Base-by-base conservation (phyloP, 37 sponge, comb jelly and placozoan genomes). In the Corticium candelabrum region DNA sequence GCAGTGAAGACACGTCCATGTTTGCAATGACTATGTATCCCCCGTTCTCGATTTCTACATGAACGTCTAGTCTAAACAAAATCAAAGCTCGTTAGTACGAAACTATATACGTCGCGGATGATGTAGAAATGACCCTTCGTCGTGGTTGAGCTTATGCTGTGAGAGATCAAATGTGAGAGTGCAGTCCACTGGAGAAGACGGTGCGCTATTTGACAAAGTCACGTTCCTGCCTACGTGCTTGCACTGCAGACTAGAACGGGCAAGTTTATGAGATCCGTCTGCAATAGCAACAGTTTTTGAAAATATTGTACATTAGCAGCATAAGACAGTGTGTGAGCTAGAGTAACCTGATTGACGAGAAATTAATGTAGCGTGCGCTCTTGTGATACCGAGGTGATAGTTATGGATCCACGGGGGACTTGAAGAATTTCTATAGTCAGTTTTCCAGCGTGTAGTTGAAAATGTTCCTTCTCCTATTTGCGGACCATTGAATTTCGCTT, bases 11-110 rank as follows among this genome's bases (percentile, higher is more conserved):
- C n/a, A n/a, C n/a, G 80, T 90, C 91, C 29, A 82, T 68, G 83
- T 90, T 82, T 1, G 68, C 1, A 41, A 90, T 69, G 69, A 85
- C 85, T 27, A 90, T 83, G 38, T 57, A 85, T 3, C 91, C 91
- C 35, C 91, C 91, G 72, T 83, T 80, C 29, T 2, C 36, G 38
- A 70, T 78, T 38, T 74, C 41, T 29, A 32, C 62, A 27, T 41
- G 3, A 21, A 31, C 70, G 75, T 27, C 11, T 27, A 50, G 62
- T 50, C 62, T 50, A 50, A 50, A 50, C 15, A 50, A 50, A 21
- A 50, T 27, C 11, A n/a, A n/a, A n/a, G n/a, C n/a, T n/a, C n/a
- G n/a, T n/a, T n/a, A n/a, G n/a, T n/a, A n/a, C n/a, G n/a, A n/a
- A n/a, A n/a, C n/a, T n/a, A n/a, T n/a, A n/a, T n/a, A 21, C 62